Base-by-base conservation (phyloP, 2,888 invertebrate species). In the Agrotis clavis region DNA sequence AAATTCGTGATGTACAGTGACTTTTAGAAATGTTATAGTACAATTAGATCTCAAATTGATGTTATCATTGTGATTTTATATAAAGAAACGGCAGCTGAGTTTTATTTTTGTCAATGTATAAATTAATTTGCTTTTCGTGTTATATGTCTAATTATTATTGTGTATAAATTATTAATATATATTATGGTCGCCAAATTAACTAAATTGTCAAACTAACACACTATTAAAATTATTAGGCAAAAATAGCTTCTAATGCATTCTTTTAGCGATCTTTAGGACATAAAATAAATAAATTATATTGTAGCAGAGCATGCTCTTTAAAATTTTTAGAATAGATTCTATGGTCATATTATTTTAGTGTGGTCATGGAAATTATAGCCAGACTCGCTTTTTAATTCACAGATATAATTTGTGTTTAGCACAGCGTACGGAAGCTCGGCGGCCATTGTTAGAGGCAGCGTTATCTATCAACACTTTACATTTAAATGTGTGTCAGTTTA, bases 31-130 rank as follows among this genome's bases (percentile, higher is more conserved):
- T 79, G 72, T 84, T 84, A 85, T 89, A 89, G 91, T 91, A 92
- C 90, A 91, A 90, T 84, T 86, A 88, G 91, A 92, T 92, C 91
- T 92, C 91, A 88, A 83, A 77, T 86, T 81, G 79, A 86, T 81
- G 79, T 82, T 84, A 82, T 71, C 19, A 67, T 78, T 73, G 77
- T 74, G 47, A 67, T 80, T 73, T 79, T 65, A 41, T 69, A 63
- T 65, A 50, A 62, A 11, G 53, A 64, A 69, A 57, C 53, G 70
- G 72, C 85, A 76, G 62, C 62, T 83, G 68, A 48, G 25, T 63
- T 65, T 67, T 73, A 64, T 81, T 71, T 81, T 81, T 68, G 60
- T 72, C 75, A 54, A 67, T 75, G 82, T 82, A 67, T 61, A 74
- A 67, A 75, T 71, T 78, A 47, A 63, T 82, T 85, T 73, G 79